A percentile compares a stretch with the other conserved stretches of the same genome.
Evolutionary conservation across 2,113 vertebrate genomes (phyloP).

Genomic region (Burhinus oedicnemus): DNA sequence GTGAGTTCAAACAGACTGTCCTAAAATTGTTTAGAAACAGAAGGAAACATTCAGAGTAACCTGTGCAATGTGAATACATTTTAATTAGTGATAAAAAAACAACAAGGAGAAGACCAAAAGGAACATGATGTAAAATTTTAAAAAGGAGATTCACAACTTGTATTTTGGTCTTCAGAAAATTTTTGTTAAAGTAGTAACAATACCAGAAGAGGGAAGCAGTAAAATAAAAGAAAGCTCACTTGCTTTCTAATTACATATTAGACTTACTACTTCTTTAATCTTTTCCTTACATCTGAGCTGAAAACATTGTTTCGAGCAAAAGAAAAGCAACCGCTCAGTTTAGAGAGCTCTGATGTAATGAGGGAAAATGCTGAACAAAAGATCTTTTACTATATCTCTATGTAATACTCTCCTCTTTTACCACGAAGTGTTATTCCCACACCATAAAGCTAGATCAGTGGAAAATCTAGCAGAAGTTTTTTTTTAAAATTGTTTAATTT

Average conservation of each 20-base stretch:
- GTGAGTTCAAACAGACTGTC: background rate
- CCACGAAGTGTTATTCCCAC: background rate
- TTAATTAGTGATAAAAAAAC: background rate
- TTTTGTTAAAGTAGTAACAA: background rate
- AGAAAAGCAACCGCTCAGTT: background rate
- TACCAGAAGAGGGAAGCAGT: background rate
- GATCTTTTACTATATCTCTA: background rate
- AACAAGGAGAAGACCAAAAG: background rate
- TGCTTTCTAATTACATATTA: background rate
- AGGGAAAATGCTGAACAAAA: background rate
- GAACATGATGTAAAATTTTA: background rate
- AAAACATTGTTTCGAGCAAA: background rate
- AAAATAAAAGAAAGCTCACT: background rate
- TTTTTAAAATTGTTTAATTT: background rate
- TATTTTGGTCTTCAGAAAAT: background rate
- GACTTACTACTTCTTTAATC: background rate
- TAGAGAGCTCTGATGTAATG: background rate
- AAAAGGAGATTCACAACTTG: background rate
- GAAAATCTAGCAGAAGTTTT: background rate
- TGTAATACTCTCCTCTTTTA: background rate
- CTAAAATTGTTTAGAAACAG: background rate
- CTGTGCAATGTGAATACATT: background rate
- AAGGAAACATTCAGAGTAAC: background rate
- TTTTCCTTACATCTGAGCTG: background rate
- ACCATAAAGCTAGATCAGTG: background rate